phyloP scores from a whole-genome alignment of 2,888 invertebrate genomes.

The Vanessa cardui region DNA sequence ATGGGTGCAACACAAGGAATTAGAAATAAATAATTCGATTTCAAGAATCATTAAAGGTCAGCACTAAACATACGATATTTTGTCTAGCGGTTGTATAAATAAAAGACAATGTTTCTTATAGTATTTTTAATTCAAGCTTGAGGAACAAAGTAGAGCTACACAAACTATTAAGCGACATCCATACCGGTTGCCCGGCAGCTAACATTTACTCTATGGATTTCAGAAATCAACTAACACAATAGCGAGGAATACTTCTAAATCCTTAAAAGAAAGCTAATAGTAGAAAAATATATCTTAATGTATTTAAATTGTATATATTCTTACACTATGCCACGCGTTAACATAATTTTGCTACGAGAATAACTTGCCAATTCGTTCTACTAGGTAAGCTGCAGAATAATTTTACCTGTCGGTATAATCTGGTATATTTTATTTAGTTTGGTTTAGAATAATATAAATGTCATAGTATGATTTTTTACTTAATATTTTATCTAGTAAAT shows the following conservation, averaged over 20 bases:
- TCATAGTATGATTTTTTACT: not conserved
- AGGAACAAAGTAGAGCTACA: constrained; percentile 76
- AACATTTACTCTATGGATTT: constrained; percentile 44
- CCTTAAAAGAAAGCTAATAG: constrained; percentile 30
- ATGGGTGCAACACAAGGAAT: too few relatives aligned
- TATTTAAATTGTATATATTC: constrained; percentile 14
- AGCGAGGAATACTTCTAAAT: constrained; percentile 22
- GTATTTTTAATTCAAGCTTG: constrained; percentile 74
- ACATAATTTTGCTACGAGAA: not conserved
- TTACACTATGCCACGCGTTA: constrained; percentile 16
- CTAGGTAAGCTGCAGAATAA: constrained; percentile 2
- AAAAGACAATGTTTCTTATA: constrained; percentile 47
- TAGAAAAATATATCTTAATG: constrained; percentile 41
- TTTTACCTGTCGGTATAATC: not conserved
- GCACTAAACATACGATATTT: too few relatives aligned
- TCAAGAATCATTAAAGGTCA: too few relatives aligned
- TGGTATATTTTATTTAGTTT: not conserved
- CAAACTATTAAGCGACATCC: constrained; percentile 60
- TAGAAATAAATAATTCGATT: too few relatives aligned
- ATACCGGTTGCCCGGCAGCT: constrained; percentile 44
- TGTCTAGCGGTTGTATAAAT: constrained; percentile 31
- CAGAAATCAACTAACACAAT: constrained; percentile 28
- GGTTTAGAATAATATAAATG: not conserved
- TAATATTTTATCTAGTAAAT: not conserved
- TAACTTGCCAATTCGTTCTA: not conserved